phyloP scores from a whole-genome alignment of 2,888 invertebrate species.

The Perdita meconis region DNA sequence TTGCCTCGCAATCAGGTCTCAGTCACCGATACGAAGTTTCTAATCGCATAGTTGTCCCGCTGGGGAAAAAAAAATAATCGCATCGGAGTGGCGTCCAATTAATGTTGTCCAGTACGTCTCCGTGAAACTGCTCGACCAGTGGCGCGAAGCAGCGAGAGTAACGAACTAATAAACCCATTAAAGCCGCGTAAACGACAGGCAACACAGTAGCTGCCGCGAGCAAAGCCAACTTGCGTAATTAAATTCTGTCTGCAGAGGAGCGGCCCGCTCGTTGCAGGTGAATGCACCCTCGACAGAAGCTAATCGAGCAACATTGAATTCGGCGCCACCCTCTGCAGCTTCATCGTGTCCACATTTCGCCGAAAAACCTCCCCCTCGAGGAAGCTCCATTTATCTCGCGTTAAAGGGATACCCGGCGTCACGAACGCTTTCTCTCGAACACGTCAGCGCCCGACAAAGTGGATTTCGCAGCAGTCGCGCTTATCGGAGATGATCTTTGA shows the following conservation, averaged over 20 bases:
- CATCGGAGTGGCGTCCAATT: conserved; percentile 8
- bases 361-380: neutral
- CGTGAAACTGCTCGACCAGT: neutral
- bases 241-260: conserved; percentile 26
- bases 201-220: conserved; percentile 23
- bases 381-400: conserved; percentile 4
- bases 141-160: conserved; percentile 25
- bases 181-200: conserved; percentile 6
- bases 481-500: conserved; percentile 32
- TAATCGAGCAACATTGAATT: conserved; percentile 28
- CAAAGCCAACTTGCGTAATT: conserved; percentile 41
- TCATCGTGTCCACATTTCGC: conserved; percentile 23
- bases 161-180: conserved; percentile 44
- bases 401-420: conserved; percentile 9
- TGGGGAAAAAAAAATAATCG: neutral
- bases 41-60: neutral
- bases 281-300: conserved; percentile 26
- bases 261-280: neutral
- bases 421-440: conserved; percentile 13
- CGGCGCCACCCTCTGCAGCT: neutral
- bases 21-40: neutral
- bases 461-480: conserved; percentile 18
- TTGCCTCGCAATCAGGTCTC: too few species aligned
- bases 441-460: conserved; percentile 18
- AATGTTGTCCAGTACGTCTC: neutral